Base-by-base conservation (phyloP, 1,140 invertebrate species). In the Fopius arisanus region DNA sequence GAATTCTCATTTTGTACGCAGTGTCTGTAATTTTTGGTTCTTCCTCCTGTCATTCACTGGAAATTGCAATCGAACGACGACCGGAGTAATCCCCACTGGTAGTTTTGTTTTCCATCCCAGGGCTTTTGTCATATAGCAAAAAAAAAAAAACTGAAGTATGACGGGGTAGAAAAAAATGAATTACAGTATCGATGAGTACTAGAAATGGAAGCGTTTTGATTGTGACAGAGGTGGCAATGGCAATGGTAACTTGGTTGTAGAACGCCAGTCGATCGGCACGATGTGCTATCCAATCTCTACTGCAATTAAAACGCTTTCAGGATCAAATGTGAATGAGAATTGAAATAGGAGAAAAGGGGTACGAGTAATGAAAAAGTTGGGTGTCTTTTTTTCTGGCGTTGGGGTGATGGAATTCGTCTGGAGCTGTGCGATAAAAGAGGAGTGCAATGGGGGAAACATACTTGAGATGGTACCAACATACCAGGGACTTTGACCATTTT, bases 221-320 rank as follows among this genome's bases (percentile, higher is more conserved):
- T 48, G 43, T 48, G 33, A 37, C 33, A 37, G 33, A 37, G 33
- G 33, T 37, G 33, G 33, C 33, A 37, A 37, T 37, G 1, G 33
- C 33, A 37, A 37, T 12, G 33, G 33, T 37, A 37, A 37, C 33
- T 10, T 7, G 33, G 33, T 37, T 37, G 9, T 37, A 37, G 7
- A 12, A 37, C 12, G 33, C 7, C 7, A 16, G 7, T 48, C 43
- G n/a, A 7, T 48, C 43, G 43, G 43, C 1, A 1, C 43, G 14
- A 19, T 37, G 43, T 19, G n/a, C 43, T 16, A 48, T 48, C 43
- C 43, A 48, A 48, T 48, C 43, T 48, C 43, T 16, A 48, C 43
- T 48, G 43, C 43, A 48, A 48, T 48, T 48, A 48, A 48, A 48
- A 48, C n/a, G n/a, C 43, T 48, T 48, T 48, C 43, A 48, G 43